Evolutionary conservation across 2,888 invertebrate genomes (phyloP).

Genomic region (Digitonthophagus gazella): DNA sequence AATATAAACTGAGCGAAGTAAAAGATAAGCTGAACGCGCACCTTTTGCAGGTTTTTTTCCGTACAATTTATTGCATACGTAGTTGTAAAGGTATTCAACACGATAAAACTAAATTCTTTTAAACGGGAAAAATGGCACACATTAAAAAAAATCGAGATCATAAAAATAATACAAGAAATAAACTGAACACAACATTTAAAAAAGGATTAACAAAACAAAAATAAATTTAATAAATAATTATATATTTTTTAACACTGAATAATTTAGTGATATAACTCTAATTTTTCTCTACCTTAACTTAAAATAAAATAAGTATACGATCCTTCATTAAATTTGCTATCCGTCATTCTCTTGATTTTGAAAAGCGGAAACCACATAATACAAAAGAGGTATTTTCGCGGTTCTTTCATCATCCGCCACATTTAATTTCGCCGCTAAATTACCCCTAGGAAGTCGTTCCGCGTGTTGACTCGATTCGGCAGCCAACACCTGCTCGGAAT

Average conservation of each 20-base stretch:
- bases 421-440: constrained; percentile 47
- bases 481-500: constrained; percentile 53
- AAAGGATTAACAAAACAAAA: too few relatives aligned
- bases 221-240: not conserved
- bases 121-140: too few relatives aligned
- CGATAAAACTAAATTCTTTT: not conserved
- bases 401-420: constrained; percentile 48
- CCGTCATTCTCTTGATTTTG: constrained; percentile 38
- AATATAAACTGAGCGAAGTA: not conserved
- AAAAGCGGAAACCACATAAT: constrained; percentile 48
- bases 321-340: not conserved
- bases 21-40: not conserved
- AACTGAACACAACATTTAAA: too few relatives aligned
- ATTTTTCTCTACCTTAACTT: too few relatives aligned
- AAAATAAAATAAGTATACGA: too few relatives aligned
- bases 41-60: not conserved
- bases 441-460: constrained; percentile 43
- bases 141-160: too few relatives aligned
- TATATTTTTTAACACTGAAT: too few relatives aligned
- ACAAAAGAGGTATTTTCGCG: constrained; percentile 48
- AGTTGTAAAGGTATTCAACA: not conserved
- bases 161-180: too few relatives aligned
- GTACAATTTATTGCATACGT: not conserved
- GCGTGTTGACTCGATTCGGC: constrained; percentile 47
- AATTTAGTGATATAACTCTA: too few relatives aligned